Percentiles rank a stretch among this genome's conserved stretches.
Evolutionary conservation across 2,797 vertebrate species (phyloP).

Genomic region (Cirrhinus mrigala): DNA sequence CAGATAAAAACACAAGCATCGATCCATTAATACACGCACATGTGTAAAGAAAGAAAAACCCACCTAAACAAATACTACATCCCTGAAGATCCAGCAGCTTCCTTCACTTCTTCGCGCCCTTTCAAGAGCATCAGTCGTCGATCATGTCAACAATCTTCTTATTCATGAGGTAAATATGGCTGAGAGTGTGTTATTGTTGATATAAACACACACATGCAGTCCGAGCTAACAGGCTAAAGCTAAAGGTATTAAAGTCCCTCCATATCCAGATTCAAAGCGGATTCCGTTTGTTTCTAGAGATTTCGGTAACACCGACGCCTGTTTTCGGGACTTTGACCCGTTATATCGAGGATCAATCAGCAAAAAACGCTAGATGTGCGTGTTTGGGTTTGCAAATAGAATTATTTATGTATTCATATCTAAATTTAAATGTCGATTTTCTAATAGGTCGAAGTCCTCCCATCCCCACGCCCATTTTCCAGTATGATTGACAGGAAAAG

Average conservation of each 20-base stretch:
- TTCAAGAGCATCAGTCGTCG: background rate
- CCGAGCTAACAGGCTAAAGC: constrained; percentile 44
- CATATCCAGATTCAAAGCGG: background rate
- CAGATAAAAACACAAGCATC: background rate
- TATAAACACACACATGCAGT: constrained; percentile 12
- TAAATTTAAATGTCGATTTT: constrained; percentile 22
- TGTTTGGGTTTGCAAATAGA: constrained; percentile 22
- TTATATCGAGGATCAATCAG: background rate
- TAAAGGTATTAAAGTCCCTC: constrained; percentile 19
- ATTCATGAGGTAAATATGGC: background rate
- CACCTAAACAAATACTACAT: constrained; percentile 38
- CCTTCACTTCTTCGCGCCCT: background rate
- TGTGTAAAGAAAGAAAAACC: constrained; percentile 11
- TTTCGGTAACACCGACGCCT: background rate
- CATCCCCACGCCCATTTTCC: constrained; percentile 24
- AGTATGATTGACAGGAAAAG: constrained; percentile 5
- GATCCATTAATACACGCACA: background rate
- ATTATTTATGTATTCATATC: constrained; percentile 3
- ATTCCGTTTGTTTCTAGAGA: background rate
- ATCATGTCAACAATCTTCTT: background rate
- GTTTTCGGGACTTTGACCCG: background rate
- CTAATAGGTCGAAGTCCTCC: constrained; percentile 44
- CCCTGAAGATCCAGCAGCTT: constrained; percentile 4
- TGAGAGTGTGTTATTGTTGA: background rate
- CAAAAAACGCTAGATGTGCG: background rate